Conservation (phyloP, 2,888 invertebrate genomes). For the Phaonia tiefii region DNA sequence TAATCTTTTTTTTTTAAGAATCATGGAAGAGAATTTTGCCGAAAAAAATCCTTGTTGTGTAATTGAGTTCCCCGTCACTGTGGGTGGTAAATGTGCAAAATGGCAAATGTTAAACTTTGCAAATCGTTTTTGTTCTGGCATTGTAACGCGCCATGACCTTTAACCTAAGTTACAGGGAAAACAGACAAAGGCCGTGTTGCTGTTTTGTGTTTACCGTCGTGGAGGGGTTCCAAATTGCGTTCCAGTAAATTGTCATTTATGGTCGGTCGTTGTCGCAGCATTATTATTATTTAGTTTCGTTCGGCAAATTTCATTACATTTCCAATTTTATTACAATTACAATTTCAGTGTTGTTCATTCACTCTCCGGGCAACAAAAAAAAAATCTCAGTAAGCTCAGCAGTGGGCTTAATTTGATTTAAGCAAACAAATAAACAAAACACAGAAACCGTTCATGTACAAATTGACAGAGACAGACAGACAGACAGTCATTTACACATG, state of each 20-base stretch:
- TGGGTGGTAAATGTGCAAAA: slow-evolving; percentile 22
- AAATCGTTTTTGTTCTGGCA: neutral
- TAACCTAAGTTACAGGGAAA: neutral
- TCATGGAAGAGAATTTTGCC: no score
- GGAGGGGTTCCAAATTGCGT: slow-evolving; percentile 37
- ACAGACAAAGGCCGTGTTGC: slow-evolving; percentile 1
- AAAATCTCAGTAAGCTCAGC: slow-evolving; percentile 59
- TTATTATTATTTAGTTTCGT: slow-evolving; percentile 43
- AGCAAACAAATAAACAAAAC: slow-evolving; percentile 44
- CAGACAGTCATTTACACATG: slow-evolving; percentile 1
- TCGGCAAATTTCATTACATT: slow-evolving; percentile 64
- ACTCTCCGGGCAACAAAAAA: no score
- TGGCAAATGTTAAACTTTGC: neutral
- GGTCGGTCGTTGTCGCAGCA: slow-evolving; percentile 64
- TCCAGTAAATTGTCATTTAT: slow-evolving; percentile 65
- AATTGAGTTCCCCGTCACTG: slow-evolving; percentile 23
- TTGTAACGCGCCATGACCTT: slow-evolving; percentile 19
- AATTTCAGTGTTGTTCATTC: slow-evolving; percentile 48
- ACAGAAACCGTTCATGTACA: neutral
- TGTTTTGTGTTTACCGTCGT: neutral
- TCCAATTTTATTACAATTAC: slow-evolving; percentile 66
- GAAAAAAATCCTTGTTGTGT: no score
- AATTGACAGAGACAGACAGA: neutral
- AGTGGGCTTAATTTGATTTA: slow-evolving; percentile 66
- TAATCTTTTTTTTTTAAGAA: neutral